A percentile compares a stretch with the other conserved stretches of the same genome.
Conservation (phyloP, 2,113 vertebrate species). For the Xenopus borealis region DNA sequence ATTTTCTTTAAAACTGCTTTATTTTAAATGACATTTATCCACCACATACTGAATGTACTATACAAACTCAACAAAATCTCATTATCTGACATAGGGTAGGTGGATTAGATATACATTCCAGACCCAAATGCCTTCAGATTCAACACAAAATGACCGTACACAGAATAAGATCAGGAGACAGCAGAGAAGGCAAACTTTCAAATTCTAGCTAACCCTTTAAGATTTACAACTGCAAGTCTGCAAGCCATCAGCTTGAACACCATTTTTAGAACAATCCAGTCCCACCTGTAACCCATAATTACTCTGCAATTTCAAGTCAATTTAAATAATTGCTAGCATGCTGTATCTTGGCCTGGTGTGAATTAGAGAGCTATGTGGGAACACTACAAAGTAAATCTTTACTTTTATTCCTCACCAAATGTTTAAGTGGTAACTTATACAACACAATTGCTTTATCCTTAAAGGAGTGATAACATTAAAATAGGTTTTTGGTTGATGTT, state of each 20-base stretch:
- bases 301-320: slow-evolving; percentile 37
- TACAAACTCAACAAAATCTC: no score
- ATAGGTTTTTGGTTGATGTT: no score
- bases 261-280: slow-evolving; percentile 13
- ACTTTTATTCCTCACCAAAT: background rate
- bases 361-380: slow-evolving; percentile 10
- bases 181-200: background rate
- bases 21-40: no score
- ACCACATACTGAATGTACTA: no score
- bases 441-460: no score
- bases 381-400: slow-evolving; percentile 17
- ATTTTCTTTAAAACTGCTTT: no score
- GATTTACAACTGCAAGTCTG: slow-evolving; percentile 8
- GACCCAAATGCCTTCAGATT: no score
- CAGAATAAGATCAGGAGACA: slow-evolving; percentile 2
- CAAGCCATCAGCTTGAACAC: slow-evolving; percentile 21
- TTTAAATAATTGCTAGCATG: slow-evolving; percentile 37
- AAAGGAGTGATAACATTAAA: no score
- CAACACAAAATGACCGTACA: no score
- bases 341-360: slow-evolving; percentile 15
- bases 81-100: no score
- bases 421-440: no score
- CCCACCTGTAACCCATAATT: slow-evolving; percentile 19
- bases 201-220: background rate
- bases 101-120: no score